Base-by-base conservation (phyloP, 2,113 vertebrate genomes). In the Acanthisitta chloris region DNA sequence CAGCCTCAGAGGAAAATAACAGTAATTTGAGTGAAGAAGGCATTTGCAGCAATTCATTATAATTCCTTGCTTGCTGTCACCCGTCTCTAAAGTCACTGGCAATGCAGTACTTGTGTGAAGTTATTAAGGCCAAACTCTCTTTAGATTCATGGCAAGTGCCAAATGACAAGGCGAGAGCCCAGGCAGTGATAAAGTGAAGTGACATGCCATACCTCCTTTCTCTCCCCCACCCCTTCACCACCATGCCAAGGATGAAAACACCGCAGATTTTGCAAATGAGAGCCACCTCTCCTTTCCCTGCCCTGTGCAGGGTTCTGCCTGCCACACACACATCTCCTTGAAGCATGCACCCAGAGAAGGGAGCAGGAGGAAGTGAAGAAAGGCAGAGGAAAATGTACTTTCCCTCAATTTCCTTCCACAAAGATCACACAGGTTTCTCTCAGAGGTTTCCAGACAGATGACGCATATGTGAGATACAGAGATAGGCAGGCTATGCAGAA, bases 41-140 rank as follows among this genome's bases (percentile, higher is more conserved):
- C 91, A 92, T 95, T 96, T 97, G 82, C 88, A 95, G 95, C 92
- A 96, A 93, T 95, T 97, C 96, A 97, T 97, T 97, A 97, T 91
- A 94, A 97, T 97, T 97, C 96, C 80, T 95, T 93, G 71, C 95
- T 94, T 84, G 97, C 84, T 97, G 95, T 94, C 96, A 96, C 93
- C 93, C 42, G 20, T 92, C 97, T 97, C 95, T 93, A 95, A 96
- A 97, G 95, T 97, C 96, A 97, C 96, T 86, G 90, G 91, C 95
- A 88, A 91, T 94, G 91, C 93, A 91, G 90, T 92, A 88, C 81
- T 95, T 86, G 84, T 95, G 96, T 96, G 97, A 97, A 97, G 95
- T 97, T 97, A 97, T 97, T 97, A 96, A 97, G 96, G 95, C 91
- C 95, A 96, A 94, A 94, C 95, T 92, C 94, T 86, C 91, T 95